These are phyloP conservation scores for Hoplostethus mediterraneus DNA, from an alignment of 2,797 vertebrate species.

Conservation along the genomic window DNA sequence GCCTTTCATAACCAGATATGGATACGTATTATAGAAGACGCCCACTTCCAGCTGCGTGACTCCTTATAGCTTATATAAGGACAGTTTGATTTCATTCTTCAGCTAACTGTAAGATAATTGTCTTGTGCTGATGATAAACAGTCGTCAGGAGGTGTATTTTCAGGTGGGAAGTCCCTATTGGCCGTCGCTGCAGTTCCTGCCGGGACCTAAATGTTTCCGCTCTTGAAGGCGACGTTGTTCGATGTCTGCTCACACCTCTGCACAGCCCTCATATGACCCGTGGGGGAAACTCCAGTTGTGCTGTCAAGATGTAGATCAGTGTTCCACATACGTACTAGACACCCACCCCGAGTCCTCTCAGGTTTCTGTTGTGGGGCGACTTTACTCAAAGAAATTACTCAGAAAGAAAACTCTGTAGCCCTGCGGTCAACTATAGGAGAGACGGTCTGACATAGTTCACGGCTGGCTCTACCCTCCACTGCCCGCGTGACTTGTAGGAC, in stretches of 20 bases:
- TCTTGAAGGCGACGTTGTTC: conserved; percentile 19
- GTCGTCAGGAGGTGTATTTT: conserved; percentile 6
- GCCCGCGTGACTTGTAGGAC: conserved; percentile 39
- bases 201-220: conserved; percentile 15
- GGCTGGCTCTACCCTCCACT: conserved; percentile 36
- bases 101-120: background rate
- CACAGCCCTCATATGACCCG: conserved; percentile 5
- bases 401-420: conserved; percentile 31
- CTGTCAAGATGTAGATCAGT: conserved; percentile 24
- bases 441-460: conserved; percentile 28
- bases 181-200: conserved; percentile 7
- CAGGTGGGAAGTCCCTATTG: conserved; percentile 3
- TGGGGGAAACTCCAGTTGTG: conserved; percentile 10
- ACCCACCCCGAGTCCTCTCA: conserved; percentile 25
- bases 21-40: conserved; percentile 23
- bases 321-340: conserved; percentile 31
- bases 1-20: conserved; percentile 27
- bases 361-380: conserved; percentile 27
- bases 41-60: conserved; percentile 15
- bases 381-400: conserved; percentile 27
- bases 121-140: background rate
- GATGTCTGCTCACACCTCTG: conserved; percentile 6
- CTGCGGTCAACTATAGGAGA: conserved; percentile 18
- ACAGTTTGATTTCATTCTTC: conserved; percentile 14
- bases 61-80: conserved; percentile 26